Evolutionary conservation across 2,113 vertebrate genomes (phyloP).

Genomic region (Pterocles orientalis): DNA sequence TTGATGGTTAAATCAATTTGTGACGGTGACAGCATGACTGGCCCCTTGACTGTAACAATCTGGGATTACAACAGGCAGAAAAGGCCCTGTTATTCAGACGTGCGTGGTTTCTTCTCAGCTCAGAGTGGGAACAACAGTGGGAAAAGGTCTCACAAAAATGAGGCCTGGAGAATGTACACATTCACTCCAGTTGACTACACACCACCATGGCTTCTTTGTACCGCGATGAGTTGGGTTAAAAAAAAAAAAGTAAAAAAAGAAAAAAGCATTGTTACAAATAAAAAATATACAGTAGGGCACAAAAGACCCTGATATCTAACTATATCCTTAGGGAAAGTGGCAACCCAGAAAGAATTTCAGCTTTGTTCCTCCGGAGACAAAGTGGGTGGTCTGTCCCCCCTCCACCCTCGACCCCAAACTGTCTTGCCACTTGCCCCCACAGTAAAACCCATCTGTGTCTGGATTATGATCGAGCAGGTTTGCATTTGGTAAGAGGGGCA

Average conservation of each 20-base stretch:
- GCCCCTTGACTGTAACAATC: slow-evolving; percentile 89
- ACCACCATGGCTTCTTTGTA: slow-evolving; percentile 59
- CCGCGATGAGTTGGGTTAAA: background rate
- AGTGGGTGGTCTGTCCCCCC: slow-evolving; percentile 79
- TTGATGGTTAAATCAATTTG: slow-evolving; percentile 97
- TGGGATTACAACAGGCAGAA: slow-evolving; percentile 86
- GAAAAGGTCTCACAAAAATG: slow-evolving; percentile 75
- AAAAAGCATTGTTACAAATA: slow-evolving; percentile 58
- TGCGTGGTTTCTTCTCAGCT: slow-evolving; percentile 71
- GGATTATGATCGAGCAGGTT: slow-evolving; percentile 52
- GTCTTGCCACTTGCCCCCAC: background rate
- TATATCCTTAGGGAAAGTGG: slow-evolving; percentile 68
- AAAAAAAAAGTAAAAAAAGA: background rate
- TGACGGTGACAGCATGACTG: slow-evolving; percentile 90
- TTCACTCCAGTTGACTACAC: slow-evolving; percentile 75
- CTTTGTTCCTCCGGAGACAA: slow-evolving; percentile 60
- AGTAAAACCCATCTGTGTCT: slow-evolving; percentile 27
- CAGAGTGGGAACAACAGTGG: slow-evolving; percentile 76
- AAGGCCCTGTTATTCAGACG: slow-evolving; percentile 80
- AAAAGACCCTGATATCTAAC: slow-evolving; percentile 67
- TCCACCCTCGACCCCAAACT: slow-evolving; percentile 20
- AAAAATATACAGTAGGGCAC: slow-evolving; percentile 77
- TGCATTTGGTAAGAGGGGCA: slow-evolving; percentile 17
- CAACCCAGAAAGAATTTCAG: slow-evolving; percentile 72
- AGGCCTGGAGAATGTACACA: slow-evolving; percentile 69